Percentiles rank a stretch among this genome's conserved stretches.
These are phyloP conservation scores for Teleogryllus oceanicus DNA, from an alignment of 2,888 invertebrate species.

Conservation along the genomic window DNA sequence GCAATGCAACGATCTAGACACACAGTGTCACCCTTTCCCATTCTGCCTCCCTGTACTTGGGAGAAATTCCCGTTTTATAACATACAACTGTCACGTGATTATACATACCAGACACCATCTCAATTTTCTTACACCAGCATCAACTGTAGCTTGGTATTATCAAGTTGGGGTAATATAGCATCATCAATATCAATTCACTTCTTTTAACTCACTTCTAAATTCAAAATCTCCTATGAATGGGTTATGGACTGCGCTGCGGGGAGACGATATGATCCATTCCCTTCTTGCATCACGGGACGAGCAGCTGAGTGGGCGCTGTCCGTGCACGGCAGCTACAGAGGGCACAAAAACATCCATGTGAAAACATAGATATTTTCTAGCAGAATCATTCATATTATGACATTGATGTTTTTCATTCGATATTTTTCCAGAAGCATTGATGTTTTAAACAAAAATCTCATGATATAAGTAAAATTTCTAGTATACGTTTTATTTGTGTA, in stretches of 20 bases:
- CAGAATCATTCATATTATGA: too few relatives aligned
- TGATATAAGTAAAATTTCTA: too few relatives aligned
- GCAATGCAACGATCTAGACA: slow-evolving; percentile 98
- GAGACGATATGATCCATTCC: too few relatives aligned
- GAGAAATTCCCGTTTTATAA: slow-evolving; percentile 94
- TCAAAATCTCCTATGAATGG: slow-evolving; percentile 49
- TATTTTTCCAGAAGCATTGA: too few relatives aligned
- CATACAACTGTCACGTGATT: slow-evolving; percentile 89
- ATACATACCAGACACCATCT: slow-evolving; percentile 99
- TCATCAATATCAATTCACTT: slow-evolving; percentile 42
- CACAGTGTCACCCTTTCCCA: slow-evolving; percentile 96
- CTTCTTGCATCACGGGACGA: too few relatives aligned
- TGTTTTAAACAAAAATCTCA: too few relatives aligned
- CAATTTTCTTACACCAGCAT: slow-evolving; percentile 96
- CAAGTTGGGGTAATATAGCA: slow-evolving; percentile 60
- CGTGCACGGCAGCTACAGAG: too few relatives aligned
- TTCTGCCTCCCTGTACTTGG: slow-evolving; percentile 88
- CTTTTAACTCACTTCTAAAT: slow-evolving; percentile 35
- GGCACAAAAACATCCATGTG: too few relatives aligned
- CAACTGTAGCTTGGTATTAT: slow-evolving; percentile 78
- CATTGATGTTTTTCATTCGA: too few relatives aligned
- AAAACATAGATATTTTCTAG: too few relatives aligned
- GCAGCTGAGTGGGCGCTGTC: too few relatives aligned
- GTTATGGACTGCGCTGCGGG: slow-evolving; percentile 38
- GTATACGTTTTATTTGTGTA: too few relatives aligned